Evolutionary conservation across 1,140 invertebrate species (phyloP), one percentile per base, ranked within the genome.

Genomic region (Melipona quadrifasciata): DNA sequence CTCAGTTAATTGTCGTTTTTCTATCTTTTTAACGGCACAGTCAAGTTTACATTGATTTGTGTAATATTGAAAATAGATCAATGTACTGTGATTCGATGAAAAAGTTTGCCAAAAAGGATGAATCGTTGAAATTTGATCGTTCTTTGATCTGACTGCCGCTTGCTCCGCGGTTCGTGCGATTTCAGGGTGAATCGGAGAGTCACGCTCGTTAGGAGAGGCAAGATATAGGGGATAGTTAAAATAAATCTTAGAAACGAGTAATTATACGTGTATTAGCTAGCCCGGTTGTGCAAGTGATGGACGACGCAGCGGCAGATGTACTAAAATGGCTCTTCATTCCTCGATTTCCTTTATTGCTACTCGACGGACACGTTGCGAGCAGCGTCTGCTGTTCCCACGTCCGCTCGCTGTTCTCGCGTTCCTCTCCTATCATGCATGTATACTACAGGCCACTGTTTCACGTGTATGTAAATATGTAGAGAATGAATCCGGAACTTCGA

Each of bases 221-320:
- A 94, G 94, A 94, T 94, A 92, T 94, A 94, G 91, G 87, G 91
- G 89, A 93, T 94, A 94, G 94, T 94, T 95, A 94, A 95, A 95
- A 95, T 95, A 95, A 95, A 95, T 95, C 94, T 95, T 94, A 94
- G 94, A 93, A 94, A 92, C 92, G 94, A 94, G 94, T 94, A 94
- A 95, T 95, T 95, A 95, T 95, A 95, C 94, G 94, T 94, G 93
- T 95, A 95, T 95, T 95, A 95, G 94, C 94, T 91, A 84, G 92
- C 88, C 90, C 85, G 86, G 92, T 89, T 90, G 90, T 80, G 84
- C 71, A 64, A 68, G 93, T 95, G 94, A 95, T 95, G 90, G 92
- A 94, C 94, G 94, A 94, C 90, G 89, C 91, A 93, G 94, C 93
- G 91, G 93, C 94, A 94, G 94, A 93, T 94, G 94, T 94, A 94